Conservation (phyloP, 1,140 invertebrate genomes). For the Nymphalis io region DNA sequence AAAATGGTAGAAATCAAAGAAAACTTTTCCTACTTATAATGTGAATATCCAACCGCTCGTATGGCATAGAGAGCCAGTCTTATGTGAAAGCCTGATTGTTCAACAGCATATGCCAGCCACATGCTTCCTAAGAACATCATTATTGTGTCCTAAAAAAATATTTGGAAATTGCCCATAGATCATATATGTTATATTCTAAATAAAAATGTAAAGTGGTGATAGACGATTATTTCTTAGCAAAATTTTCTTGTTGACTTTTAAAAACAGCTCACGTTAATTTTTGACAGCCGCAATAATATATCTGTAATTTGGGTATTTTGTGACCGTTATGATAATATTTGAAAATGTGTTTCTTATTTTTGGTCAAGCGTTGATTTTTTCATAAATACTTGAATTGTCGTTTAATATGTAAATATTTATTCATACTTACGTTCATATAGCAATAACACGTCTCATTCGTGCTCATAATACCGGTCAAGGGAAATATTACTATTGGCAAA, state of each 20-base stretch:
- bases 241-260: too few relatives aligned
- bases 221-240: too few relatives aligned
- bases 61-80: constrained; percentile 83
- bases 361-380: too few relatives aligned
- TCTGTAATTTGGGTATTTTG: too few relatives aligned
- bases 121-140: constrained; percentile 82
- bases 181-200: too few relatives aligned
- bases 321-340: too few relatives aligned
- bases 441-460: constrained; percentile 68
- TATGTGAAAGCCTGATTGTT: constrained; percentile 84
- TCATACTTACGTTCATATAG: constrained; percentile 75
- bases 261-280: too few relatives aligned
- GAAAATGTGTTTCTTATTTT: too few relatives aligned
- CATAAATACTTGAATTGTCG: too few relatives aligned
- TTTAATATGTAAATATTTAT: too few relatives aligned
- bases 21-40: constrained; percentile 54
- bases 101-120: constrained; percentile 84
- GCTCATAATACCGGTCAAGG: constrained; percentile 78
- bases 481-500: constrained; percentile 85
- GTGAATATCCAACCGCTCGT: constrained; percentile 80
- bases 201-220: too few relatives aligned
- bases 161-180: neutral
- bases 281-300: too few relatives aligned
- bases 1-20: neutral
- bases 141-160: constrained; percentile 79